A percentile compares a stretch with the other conserved stretches of the same genome.
Evolutionary conservation across 2,113 vertebrate species (phyloP).

Genomic region (Callaeas wilsoni): DNA sequence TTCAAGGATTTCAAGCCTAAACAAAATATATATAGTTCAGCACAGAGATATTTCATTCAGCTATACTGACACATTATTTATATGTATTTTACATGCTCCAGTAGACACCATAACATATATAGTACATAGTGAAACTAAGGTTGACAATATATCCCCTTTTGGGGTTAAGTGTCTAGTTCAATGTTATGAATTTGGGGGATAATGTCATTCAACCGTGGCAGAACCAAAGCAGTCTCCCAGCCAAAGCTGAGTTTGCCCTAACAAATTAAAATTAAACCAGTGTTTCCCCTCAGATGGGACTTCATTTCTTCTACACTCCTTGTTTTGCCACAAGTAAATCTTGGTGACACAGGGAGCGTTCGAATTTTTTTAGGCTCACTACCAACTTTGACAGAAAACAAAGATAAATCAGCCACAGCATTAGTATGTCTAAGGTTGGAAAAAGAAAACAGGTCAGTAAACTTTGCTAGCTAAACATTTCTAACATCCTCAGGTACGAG

Average conservation of each 20-base stretch:
- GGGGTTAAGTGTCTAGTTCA: constrained; percentile 49
- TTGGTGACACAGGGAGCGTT: neutral
- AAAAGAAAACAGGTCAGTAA: neutral
- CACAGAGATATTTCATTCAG: constrained; percentile 31
- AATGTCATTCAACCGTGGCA: constrained; percentile 24
- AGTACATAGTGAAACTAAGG: constrained; percentile 23
- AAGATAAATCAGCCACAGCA: constrained; percentile 35
- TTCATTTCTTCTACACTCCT: constrained; percentile 28
- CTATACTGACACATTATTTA: constrained; percentile 42
- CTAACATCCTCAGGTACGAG: neutral
- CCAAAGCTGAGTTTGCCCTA: constrained; percentile 20
- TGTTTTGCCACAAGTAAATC: constrained; percentile 53
- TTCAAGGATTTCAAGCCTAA: constrained; percentile 23
- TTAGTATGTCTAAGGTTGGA: neutral
- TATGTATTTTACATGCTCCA: constrained; percentile 50
- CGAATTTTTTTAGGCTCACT: constrained; percentile 17
- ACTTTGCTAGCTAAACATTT: neutral
- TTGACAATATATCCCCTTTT: constrained; percentile 39
- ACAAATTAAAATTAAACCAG: constrained; percentile 58
- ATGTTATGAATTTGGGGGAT: constrained; percentile 58
- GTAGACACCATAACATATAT: constrained; percentile 41
- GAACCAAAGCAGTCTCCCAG: constrained; percentile 40
- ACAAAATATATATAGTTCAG: constrained; percentile 4
- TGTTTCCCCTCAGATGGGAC: constrained; percentile 43
- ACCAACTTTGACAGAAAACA: constrained; percentile 54